Conservation (phyloP, 2,888 invertebrate species). For the Drosophila kambysellisi region DNA sequence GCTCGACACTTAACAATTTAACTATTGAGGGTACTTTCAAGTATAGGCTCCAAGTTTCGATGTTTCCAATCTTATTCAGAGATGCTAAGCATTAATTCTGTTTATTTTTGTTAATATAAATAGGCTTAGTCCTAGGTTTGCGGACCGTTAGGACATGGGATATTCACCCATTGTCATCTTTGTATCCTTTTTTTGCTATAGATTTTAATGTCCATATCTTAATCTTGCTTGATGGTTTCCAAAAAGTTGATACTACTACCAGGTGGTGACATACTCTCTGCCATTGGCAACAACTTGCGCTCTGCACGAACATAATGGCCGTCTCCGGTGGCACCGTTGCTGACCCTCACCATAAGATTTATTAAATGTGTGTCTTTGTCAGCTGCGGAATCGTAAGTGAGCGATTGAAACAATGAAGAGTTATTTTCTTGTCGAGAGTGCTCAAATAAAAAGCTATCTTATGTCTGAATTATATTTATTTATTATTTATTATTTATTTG, state of each 20-base stretch:
- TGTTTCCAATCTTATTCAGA: too few relatives aligned
- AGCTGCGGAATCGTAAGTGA: constrained; percentile 10
- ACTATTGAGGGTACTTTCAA: too few relatives aligned
- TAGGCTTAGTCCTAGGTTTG: too few relatives aligned
- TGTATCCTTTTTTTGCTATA: too few relatives aligned
- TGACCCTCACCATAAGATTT: constrained; percentile 16
- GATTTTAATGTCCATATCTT: too few relatives aligned
- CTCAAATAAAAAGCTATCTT: not conserved
- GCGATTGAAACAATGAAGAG: not conserved
- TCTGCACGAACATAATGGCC: constrained; percentile 39
- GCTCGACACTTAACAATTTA: too few relatives aligned
- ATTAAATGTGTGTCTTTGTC: constrained; percentile 20
- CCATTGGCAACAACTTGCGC: not conserved
- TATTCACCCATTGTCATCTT: too few relatives aligned
- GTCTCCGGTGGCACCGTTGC: constrained; percentile 47
- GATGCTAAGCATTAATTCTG: too few relatives aligned
- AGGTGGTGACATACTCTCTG: too few relatives aligned
- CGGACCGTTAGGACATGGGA: too few relatives aligned
- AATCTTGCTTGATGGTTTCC: constrained; percentile 10
- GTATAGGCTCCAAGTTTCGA: too few relatives aligned
- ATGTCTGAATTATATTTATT: not conserved
- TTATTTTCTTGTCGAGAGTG: not conserved
- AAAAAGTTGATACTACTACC: constrained; percentile 2
- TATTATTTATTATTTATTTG: not conserved
- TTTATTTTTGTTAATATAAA: too few relatives aligned